A percentile compares a stretch with the other conserved stretches of the same genome.
phyloP scores from a whole-genome alignment of 1,140 invertebrate species.

The Drosophila sp. region DNA sequence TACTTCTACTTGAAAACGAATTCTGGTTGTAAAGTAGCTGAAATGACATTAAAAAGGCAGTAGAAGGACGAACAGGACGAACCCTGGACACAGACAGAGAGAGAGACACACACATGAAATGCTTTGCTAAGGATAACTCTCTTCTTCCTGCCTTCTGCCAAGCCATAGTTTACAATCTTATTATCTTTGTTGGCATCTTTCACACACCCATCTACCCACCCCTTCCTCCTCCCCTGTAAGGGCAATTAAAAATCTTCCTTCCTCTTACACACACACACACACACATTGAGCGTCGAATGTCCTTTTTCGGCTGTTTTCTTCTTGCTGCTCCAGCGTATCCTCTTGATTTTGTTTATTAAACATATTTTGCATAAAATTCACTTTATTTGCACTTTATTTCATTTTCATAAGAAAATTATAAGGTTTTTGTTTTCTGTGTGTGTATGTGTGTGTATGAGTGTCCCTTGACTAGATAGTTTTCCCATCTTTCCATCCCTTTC shows the following conservation, averaged over 20 bases:
- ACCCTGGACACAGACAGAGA: slow-evolving; percentile 35
- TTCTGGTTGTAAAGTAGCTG: slow-evolving; percentile 71
- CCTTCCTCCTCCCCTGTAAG: slow-evolving; percentile 29
- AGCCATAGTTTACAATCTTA: slow-evolving; percentile 78
- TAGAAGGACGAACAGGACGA: slow-evolving; percentile 47
- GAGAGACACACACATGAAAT: slow-evolving; percentile 24
- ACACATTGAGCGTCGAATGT: slow-evolving; percentile 56
- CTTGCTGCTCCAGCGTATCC: slow-evolving; percentile 39
- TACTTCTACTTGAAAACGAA: slow-evolving; percentile 1
- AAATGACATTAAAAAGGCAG: slow-evolving; percentile 76
- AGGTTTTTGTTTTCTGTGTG: slow-evolving; percentile 26
- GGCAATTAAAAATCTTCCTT: slow-evolving; percentile 77
- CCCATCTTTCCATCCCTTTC: neutral
- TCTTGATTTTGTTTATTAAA: slow-evolving; percentile 79
- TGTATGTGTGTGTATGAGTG: neutral
- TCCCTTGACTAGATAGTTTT: slow-evolving; percentile 53
- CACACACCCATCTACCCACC: slow-evolving; percentile 20
- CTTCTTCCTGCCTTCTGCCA: slow-evolving; percentile 17
- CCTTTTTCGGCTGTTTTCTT: slow-evolving; percentile 53
- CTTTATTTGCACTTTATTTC: slow-evolving; percentile 80
- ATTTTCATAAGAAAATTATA: slow-evolving; percentile 70
- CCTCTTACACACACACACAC: neutral
- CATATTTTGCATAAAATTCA: slow-evolving; percentile 79
- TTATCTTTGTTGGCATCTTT: slow-evolving; percentile 60
- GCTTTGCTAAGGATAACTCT: slow-evolving; percentile 40